phyloP scores from a whole-genome alignment of 1,140 invertebrate genomes.

The Physella acuta region DNA sequence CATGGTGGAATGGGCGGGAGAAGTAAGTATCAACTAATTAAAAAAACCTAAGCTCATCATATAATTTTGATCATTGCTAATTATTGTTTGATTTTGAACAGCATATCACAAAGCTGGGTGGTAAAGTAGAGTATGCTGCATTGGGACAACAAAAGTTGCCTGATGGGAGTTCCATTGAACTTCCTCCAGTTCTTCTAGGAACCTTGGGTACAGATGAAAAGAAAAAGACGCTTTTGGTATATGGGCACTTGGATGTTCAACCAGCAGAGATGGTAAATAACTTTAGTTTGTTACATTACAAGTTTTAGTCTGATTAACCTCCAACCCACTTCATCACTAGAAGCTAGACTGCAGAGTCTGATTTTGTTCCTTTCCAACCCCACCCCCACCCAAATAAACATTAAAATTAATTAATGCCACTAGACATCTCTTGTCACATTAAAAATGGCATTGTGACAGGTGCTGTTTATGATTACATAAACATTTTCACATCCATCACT shows the following conservation, averaged over 20 bases:
- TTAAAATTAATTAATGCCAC: too few species aligned
- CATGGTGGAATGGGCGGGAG: constrained; percentile 81
- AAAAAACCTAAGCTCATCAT: constrained; percentile 2
- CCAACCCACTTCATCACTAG: too few species aligned
- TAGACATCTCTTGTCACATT: too few species aligned
- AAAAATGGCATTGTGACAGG: too few species aligned
- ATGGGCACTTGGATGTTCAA: constrained; percentile 98
- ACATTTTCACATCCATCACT: background rate
- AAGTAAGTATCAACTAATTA: constrained; percentile 48
- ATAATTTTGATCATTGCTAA: too few species aligned
- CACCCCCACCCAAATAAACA: too few species aligned
- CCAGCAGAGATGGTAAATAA: constrained; percentile 81
- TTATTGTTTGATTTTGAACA: constrained; percentile 43
- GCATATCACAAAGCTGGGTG: constrained; percentile 76
- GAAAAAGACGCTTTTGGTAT: constrained; percentile 89
- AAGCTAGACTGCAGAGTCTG: too few species aligned
- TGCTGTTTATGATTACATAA: background rate
- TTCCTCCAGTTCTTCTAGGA: constrained; percentile 89
- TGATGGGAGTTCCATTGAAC: constrained; percentile 72
- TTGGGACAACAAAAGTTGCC: constrained; percentile 75
- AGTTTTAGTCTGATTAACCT: too few species aligned
- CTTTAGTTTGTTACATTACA: too few species aligned
- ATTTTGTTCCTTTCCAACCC: too few species aligned
- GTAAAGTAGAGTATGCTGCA: constrained; percentile 74
- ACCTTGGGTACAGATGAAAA: constrained; percentile 78